A percentile compares a stretch with the other conserved stretches of the same genome.
These are phyloP conservation scores for Ophiodon elongatus DNA, from an alignment of 2,113 vertebrate species.

Conservation along the genomic window DNA sequence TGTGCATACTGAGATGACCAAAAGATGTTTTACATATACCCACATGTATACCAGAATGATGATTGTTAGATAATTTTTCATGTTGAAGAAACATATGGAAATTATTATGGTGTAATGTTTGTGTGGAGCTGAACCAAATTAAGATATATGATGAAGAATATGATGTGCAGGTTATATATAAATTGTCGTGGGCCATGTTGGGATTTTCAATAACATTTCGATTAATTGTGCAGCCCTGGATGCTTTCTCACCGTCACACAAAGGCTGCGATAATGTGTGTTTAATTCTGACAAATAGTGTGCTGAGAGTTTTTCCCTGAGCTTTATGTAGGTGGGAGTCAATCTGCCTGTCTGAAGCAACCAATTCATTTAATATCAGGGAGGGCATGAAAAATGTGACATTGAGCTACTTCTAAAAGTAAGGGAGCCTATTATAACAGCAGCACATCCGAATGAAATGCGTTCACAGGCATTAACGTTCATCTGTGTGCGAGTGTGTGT, in stretches of 20 bases:
- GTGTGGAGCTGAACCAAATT: too few relatives aligned
- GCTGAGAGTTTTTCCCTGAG: conserved; percentile 9
- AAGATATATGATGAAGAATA: too few relatives aligned
- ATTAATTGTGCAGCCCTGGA: neutral
- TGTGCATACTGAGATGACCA: neutral
- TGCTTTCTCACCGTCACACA: neutral
- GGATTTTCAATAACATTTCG: neutral
- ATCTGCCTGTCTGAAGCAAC: conserved; percentile 35
- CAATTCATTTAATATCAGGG: conserved; percentile 27
- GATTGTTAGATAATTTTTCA: too few relatives aligned
- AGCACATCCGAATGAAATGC: conserved; percentile 18
- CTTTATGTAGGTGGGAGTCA: conserved; percentile 41
- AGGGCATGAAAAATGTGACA: conserved; percentile 27
- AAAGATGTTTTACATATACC: neutral
- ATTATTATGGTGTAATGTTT: neutral
- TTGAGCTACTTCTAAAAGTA: conserved; percentile 38
- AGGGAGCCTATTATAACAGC: conserved; percentile 5
- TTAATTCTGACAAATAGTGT: conserved; percentile 5
- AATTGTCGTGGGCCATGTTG: neutral
- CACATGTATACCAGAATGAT: too few relatives aligned
- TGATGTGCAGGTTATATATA: neutral
- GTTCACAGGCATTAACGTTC: conserved; percentile 2
- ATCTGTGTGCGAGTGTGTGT: neutral
- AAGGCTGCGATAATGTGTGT: conserved; percentile 28
- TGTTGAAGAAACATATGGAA: neutral